phyloP scores from a whole-genome alignment of 2,797 vertebrate genomes.

The Rallus crepitans region DNA sequence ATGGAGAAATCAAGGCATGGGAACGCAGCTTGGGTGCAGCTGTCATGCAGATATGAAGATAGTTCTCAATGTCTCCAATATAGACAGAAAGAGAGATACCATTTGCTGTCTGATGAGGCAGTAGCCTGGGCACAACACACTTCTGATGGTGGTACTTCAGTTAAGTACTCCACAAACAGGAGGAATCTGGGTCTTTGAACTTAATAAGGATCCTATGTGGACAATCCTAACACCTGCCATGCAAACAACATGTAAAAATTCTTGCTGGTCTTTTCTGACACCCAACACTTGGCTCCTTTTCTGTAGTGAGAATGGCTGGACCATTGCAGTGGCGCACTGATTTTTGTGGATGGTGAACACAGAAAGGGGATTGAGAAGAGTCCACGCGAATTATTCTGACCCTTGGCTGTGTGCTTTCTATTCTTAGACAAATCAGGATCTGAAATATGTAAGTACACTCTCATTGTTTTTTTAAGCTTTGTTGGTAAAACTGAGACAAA shows the following conservation, averaged over 20 bases:
- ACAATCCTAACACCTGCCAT: neutral
- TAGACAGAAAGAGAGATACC: neutral
- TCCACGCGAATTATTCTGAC: neutral
- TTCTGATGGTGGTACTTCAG: neutral
- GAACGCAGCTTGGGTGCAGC: neutral
- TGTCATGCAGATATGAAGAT: neutral
- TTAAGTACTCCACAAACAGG: neutral
- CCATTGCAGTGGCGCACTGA: slow-evolving; percentile 18
- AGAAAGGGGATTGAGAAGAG: slow-evolving; percentile 44
- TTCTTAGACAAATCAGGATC: slow-evolving; percentile 57
- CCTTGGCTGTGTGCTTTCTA: slow-evolving; percentile 37
- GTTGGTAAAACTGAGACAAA: neutral
- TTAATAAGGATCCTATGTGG: neutral
- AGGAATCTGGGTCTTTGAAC: neutral
- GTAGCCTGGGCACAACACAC: neutral
- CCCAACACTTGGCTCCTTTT: slow-evolving; percentile 58
- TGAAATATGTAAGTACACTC: slow-evolving; percentile 60
- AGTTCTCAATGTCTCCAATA: neutral
- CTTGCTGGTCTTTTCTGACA: slow-evolving; percentile 39
- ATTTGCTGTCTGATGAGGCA: neutral
- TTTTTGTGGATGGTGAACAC: slow-evolving; percentile 63
- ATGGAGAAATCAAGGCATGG: neutral
- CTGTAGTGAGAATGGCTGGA: slow-evolving; percentile 65
- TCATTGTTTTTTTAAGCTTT: neutral
- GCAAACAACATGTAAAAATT: neutral